Evolutionary conservation across 2,888 invertebrate species (phyloP), one percentile per base, ranked within the genome.

Genomic region (Eumerus sabulonum): DNA sequence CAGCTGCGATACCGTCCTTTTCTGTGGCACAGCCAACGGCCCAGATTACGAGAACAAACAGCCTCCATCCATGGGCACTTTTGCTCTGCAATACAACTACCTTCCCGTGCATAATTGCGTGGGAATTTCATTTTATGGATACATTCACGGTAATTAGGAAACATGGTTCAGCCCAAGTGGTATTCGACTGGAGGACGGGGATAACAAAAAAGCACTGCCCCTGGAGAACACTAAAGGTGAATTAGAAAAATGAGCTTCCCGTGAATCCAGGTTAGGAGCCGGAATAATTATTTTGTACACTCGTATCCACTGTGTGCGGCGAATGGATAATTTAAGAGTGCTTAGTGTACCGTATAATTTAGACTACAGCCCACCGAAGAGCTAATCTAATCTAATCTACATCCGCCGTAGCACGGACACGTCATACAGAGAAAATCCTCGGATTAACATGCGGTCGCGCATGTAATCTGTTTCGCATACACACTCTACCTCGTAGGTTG

Each of bases 81-180:
- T 5, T 4, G 9, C 35, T 3, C 14, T 11, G 11, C 42, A 35
- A 7, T 45, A 36, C 53, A 38, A 16, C 12, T 16, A 62, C 50
- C 45, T 77, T 77, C 57, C 62, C 67, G 57, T 72, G 77, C 77
- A 77, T 77, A 77, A 77, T 72, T 77, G 72, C 62, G 77, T 67
- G 72, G 63, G 67, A 77, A 63, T 72, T 72, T 72, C 56, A 63
- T 48, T 53, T 53, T 66, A 38, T 19, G 51, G 51, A 13, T 13
- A 67, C 50, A 51, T 9, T 51, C 19, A 36, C 42, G 66, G 51
- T 77, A 77, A 77, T 77, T 72, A 67, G 57, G 62, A 42, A 77
- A 63, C 45, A 47, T 38, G 14, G 48, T 4, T 9, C 13, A 42
- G 45, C 45, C 38, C 38, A 47, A 59, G 42, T 27, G 38, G 27